These are phyloP conservation scores for Hipparchia sbordonii DNA, from an alignment of 2,888 invertebrate genomes.

Conservation along the genomic window DNA sequence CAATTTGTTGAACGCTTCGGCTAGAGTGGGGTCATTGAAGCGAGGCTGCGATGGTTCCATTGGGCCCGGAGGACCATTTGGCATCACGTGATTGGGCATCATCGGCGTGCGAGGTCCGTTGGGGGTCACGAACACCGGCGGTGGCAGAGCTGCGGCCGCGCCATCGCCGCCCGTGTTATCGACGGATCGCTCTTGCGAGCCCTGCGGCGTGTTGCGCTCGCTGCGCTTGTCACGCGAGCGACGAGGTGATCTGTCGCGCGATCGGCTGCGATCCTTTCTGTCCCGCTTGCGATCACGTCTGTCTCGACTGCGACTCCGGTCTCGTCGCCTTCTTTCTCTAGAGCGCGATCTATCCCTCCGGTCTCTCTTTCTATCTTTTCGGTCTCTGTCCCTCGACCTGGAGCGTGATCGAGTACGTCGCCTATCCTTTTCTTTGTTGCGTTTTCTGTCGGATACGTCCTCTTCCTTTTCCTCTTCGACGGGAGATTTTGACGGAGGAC, in stretches of 20 bases:
- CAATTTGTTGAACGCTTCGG: constrained; percentile 65
- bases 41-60: constrained; percentile 43
- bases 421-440: constrained; percentile 62
- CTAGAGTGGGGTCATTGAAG: constrained; percentile 61
- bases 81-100: constrained; percentile 44
- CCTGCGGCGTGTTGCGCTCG: constrained; percentile 69
- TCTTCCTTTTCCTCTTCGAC: constrained; percentile 60
- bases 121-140: constrained; percentile 19
- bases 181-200: constrained; percentile 56
- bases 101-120: constrained; percentile 44
- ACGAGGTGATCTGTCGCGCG: constrained; percentile 79
- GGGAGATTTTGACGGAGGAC: constrained; percentile 54
- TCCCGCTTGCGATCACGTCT: constrained; percentile 74
- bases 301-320: constrained; percentile 84
- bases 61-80: constrained; percentile 46
- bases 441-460: constrained; percentile 55
- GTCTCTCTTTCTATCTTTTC: constrained; percentile 74
- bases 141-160: background rate
- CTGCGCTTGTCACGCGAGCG: constrained; percentile 76
- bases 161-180: constrained; percentile 31
- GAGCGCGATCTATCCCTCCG: constrained; percentile 81
- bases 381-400: constrained; percentile 65
- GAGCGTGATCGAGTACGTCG: constrained; percentile 56
- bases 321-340: constrained; percentile 82
- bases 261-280: constrained; percentile 80